Evolutionary conservation across 1,140 invertebrate species (phyloP), one percentile per base, ranked within the genome.

Genomic region (Drosophila rhopaloa): DNA sequence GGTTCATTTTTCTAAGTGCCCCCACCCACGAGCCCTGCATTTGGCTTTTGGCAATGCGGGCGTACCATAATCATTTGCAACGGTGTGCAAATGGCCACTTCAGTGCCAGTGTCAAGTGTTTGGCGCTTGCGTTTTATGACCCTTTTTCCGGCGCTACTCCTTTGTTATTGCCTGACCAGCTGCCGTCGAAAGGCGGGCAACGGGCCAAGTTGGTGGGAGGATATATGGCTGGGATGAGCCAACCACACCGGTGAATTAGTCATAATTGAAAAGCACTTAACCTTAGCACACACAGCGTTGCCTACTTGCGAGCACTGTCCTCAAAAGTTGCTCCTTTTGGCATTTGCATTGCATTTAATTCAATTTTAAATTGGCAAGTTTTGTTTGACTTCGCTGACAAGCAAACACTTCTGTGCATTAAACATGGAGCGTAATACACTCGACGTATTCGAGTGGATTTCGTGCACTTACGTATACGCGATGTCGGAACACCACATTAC

Each of bases 51-150:
- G 79, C 82, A 82, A 86, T 77, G 58, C 55, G 53, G 82, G 61
- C 73, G 60, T 76, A 70, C 56, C 76, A 84, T 76, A 76, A 76
- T 83, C 81, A 84, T 82, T 76, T 46, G 56, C 32, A 82, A 86
- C 79, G 82, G 71, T 88, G 79, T 86, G 83, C 83, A 83, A 76
- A 79, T 65, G 79, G 66, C 59, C 82, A 88, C 82, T 86, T 82
- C 47, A 79, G 32, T 71, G 60, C 67, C 72, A 86, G 76, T 89
- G 83, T 86, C 83, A 89, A 86, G 83, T 79, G 65, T 60, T 79
- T 82, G 75, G 54, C 60, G 66, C 66, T 76, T 76, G 82, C 66
- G 59, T 83, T 86, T 88, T 79, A 88, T 86, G 41, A 44, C 50
- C 47, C 27, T 53, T 46, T 59, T 68, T 61, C 37, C 41, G 43